Percentiles rank a stretch among this genome's conserved stretches.
These are phyloP conservation scores for Valencia hispanica DNA, from an alignment of 2,797 vertebrate genomes.

Conservation along the genomic window DNA sequence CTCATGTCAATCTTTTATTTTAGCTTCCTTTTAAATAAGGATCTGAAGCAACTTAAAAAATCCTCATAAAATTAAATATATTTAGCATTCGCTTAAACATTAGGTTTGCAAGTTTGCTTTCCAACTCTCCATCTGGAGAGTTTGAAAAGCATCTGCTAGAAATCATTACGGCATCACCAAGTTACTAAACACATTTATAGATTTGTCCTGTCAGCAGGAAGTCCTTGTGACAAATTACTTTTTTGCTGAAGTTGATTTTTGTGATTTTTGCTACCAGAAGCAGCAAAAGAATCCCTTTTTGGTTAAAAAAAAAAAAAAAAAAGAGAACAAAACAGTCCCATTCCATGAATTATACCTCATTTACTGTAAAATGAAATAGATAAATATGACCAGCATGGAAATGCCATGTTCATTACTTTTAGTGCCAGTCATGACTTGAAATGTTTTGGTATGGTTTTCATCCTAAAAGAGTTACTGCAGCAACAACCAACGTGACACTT, in stretches of 20 bases:
- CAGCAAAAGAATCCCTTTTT: not conserved
- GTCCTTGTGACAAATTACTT: not conserved
- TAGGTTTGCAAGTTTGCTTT: not conserved
- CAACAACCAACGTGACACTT: constrained; percentile 17
- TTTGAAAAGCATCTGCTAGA: not conserved
- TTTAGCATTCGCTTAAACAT: not conserved
- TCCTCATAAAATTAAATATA: not conserved
- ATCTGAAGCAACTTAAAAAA: not conserved
- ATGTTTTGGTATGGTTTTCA: not conserved
- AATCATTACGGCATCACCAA: not conserved
- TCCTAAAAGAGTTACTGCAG: not conserved
- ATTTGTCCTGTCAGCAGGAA: not conserved
- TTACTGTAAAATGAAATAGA: constrained; percentile 17
- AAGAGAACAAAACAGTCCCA: not conserved
- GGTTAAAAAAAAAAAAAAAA: not conserved
- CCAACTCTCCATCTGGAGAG: not conserved
- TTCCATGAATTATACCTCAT: constrained; percentile 4
- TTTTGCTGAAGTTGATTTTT: not conserved
- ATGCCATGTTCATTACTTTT: not conserved
- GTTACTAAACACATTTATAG: not conserved
- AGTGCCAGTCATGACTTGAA: constrained; percentile 2
- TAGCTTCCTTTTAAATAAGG: not conserved
- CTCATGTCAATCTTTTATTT: not conserved
- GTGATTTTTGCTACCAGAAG: not conserved
- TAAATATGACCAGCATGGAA: not conserved